These are phyloP conservation scores for Apis florea DNA, from an alignment of 1,140 invertebrate genomes.

Conservation along the genomic window DNA sequence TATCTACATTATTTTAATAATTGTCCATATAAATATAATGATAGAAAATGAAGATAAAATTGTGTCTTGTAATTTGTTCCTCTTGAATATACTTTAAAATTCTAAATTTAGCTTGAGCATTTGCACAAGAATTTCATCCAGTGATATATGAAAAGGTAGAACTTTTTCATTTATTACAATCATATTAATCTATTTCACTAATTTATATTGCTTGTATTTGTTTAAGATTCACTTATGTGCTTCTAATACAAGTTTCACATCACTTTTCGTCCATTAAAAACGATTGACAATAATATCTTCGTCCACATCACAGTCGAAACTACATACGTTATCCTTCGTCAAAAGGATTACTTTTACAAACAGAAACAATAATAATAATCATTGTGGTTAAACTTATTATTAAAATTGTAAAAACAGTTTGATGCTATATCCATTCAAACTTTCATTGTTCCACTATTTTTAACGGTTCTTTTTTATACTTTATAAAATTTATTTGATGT, in stretches of 20 bases:
- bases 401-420: no score
- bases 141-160: conserved; percentile 23
- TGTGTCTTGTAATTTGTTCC: conserved; percentile 7
- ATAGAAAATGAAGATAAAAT: background rate
- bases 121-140: conserved; percentile 21
- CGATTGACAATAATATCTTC: conserved; percentile 11
- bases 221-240: conserved; percentile 15
- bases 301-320: background rate
- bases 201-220: conserved; percentile 15
- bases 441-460: no score
- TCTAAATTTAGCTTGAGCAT: conserved; percentile 37
- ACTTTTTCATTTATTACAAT: conserved; percentile 1
- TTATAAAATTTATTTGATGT: no score
- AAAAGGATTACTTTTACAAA: no score
- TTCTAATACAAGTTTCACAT: conserved; percentile 2
- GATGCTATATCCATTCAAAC: no score
- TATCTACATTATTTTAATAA: background rate
- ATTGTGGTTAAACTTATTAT: no score
- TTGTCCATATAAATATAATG: conserved; percentile 9
- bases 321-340: no score
- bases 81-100: conserved; percentile 22
- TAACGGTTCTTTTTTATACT: no score
- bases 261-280: conserved; percentile 1
- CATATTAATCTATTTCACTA: conserved; percentile 3
- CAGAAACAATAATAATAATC: no score